phyloP scores from a whole-genome alignment of 2,797 vertebrate genomes.

The Miichthys miiuy region DNA sequence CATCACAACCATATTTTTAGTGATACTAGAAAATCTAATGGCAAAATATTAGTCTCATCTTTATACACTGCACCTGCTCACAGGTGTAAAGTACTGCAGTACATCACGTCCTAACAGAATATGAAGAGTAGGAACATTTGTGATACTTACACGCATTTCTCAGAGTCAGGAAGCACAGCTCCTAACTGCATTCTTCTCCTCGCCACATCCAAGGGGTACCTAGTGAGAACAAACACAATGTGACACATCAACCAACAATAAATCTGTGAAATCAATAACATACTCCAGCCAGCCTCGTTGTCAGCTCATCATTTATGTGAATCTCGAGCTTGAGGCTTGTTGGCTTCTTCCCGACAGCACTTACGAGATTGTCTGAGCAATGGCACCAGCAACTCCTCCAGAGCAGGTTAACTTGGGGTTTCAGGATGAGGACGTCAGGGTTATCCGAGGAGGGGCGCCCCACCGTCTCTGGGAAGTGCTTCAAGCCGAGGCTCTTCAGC shows the following conservation, averaged over 20 bases:
- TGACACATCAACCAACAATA: slow-evolving; percentile 9
- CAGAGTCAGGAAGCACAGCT: slow-evolving; percentile 90
- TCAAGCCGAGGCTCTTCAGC: slow-evolving; percentile 95
- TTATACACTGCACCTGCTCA: not conserved
- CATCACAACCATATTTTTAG: not conserved
- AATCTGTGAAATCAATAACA: slow-evolving; percentile 12
- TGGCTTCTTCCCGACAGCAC: slow-evolving; percentile 66
- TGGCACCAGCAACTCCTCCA: slow-evolving; percentile 97
- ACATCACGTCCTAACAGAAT: not conserved
- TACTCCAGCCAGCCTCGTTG: not conserved
- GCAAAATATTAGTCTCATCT: not conserved
- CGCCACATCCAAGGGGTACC: slow-evolving; percentile 97
- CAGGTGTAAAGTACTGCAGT: not conserved
- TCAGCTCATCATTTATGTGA: slow-evolving; percentile 5
- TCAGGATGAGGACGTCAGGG: slow-evolving; percentile 94
- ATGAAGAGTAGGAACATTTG: not conserved
- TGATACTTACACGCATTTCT: slow-evolving; percentile 94
- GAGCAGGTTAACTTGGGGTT: slow-evolving; percentile 94
- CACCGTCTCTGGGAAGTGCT: slow-evolving; percentile 91
- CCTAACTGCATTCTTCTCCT: slow-evolving; percentile 97
- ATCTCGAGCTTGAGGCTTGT: not conserved
- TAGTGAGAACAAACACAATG: slow-evolving; percentile 66
- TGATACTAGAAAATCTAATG: not conserved
- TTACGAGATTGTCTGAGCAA: slow-evolving; percentile 99
- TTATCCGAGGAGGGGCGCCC: slow-evolving; percentile 96